Evolutionary conservation across 2,888 invertebrate species (phyloP), one percentile per base, ranked within the genome.

Genomic region (Ceratothoa steindachneri): DNA sequence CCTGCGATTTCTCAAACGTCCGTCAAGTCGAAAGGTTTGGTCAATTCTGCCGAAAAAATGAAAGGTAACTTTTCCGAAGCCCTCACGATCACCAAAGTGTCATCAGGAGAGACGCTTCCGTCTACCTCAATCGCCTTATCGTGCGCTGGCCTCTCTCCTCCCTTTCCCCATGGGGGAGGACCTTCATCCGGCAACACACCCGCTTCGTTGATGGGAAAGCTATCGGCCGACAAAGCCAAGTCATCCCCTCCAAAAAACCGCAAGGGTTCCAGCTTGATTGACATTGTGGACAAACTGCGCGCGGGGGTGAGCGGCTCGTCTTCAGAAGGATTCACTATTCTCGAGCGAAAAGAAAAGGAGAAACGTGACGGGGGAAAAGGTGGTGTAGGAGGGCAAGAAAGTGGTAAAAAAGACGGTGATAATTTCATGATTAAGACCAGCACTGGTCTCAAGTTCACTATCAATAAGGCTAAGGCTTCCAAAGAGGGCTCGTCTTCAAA

Each of bases 401-500:
- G 69, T 27, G 77, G 72, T 60, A 79, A 74, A 68, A 79, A 70
- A 67, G 70, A 78, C 0, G 81, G 82, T 55, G 60, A 60, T 24
- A 60, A 71, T 71, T 94, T 94, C 82, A 93, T 93, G 90, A 92
- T 95, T 0, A 95, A 94, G 83, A 91, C 91, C 22, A 93, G 93
- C 83, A 90, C 90, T 19, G 93, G 93, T 81, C 92, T 95, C 86
- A 95, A 95, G 84, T 89, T 95, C 71, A 95, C 93, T 1, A 93
- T 95, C 29, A 95, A 94, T 82, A 95, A 95, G 86, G 93, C 94
- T 0, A 80, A 81, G 68, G 72, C 74, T 55, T 22, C 60, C 41
- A 87, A 91, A 82, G 88, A 89, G 27, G 24, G 22, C 24, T 60
- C 60, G 24, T 67, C 69, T 30, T 69, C 74, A 12, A 65, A 66